Evolutionary conservation across 1,140 invertebrate species (phyloP).

Genomic region (Lysiphlebus fabarum): DNA sequence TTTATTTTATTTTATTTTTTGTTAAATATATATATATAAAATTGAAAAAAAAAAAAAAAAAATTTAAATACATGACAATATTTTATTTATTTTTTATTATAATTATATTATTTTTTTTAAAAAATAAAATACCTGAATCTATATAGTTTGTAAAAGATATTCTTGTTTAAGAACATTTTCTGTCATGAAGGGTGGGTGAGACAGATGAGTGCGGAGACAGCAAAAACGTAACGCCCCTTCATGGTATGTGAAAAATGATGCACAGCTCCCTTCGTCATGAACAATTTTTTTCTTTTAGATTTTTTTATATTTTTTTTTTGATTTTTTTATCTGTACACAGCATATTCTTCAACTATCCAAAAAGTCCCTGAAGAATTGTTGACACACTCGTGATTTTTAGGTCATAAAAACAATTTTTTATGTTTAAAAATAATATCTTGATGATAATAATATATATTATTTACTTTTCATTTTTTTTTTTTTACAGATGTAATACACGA

Average conservation of each 20-base stretch:
- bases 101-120: background rate
- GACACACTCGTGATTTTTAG: conserved; percentile 24
- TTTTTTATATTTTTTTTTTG: background rate
- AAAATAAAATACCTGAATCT: conserved; percentile 15
- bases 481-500: conserved; percentile 28
- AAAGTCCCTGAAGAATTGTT: conserved; percentile 47
- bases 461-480: conserved; percentile 1
- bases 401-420: conserved; percentile 22
- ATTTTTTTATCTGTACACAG: conserved; percentile 1
- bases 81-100: background rate
- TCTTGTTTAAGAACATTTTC: conserved; percentile 55
- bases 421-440: background rate
- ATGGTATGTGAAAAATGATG: conserved; percentile 56
- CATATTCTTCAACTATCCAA: conserved; percentile 22
- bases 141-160: conserved; percentile 47
- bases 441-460: conserved; percentile 9
- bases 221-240: conserved; percentile 52
- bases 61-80: background rate
- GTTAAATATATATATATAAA: background rate
- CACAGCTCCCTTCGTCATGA: conserved; percentile 39
- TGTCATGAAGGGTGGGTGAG: conserved; percentile 37
- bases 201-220: conserved; percentile 36
- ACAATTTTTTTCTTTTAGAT: too few relatives aligned
- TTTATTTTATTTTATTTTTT: background rate
- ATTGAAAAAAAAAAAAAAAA: background rate